Evolutionary conservation across 2,113 vertebrate genomes (phyloP).

Genomic region (Xiphophorus maculatus): DNA sequence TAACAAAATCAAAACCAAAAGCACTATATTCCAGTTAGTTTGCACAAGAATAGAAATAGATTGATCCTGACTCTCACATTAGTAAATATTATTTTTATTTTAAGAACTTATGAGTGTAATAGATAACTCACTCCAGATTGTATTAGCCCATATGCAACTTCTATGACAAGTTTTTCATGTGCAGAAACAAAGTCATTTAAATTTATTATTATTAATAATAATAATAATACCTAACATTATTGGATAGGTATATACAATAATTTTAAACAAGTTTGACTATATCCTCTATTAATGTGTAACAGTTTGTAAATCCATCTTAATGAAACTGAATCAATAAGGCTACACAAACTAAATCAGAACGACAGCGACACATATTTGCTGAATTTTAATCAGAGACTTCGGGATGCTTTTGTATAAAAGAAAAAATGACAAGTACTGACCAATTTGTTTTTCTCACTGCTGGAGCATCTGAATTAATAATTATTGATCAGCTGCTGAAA

Average conservation of each 20-base stretch:
- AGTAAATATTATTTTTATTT: neutral
- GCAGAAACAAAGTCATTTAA: too few relatives aligned
- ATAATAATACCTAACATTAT: neutral
- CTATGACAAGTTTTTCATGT: neutral
- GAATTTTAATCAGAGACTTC: neutral
- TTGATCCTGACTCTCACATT: neutral
- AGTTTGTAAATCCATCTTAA: neutral
- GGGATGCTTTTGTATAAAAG: neutral
- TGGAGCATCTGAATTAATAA: constrained; percentile 19
- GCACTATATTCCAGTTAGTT: too few relatives aligned
- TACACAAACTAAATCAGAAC: neutral
- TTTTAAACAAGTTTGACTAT: neutral
- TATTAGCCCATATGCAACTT: neutral
- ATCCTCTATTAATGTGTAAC: neutral
- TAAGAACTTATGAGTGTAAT: neutral
- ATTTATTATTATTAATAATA: too few relatives aligned
- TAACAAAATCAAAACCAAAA: neutral
- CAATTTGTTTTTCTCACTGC: constrained; percentile 5
- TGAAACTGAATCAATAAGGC: neutral
- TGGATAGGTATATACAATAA: neutral
- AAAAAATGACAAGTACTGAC: neutral
- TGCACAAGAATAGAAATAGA: neutral
- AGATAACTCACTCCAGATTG: neutral
- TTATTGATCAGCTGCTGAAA: constrained; percentile 58
- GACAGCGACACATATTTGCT: neutral